Percentiles rank a stretch among this genome's conserved stretches.
These are phyloP conservation scores for Ips typographus DNA, from an alignment of 1,140 invertebrate genomes.

Conservation along the genomic window DNA sequence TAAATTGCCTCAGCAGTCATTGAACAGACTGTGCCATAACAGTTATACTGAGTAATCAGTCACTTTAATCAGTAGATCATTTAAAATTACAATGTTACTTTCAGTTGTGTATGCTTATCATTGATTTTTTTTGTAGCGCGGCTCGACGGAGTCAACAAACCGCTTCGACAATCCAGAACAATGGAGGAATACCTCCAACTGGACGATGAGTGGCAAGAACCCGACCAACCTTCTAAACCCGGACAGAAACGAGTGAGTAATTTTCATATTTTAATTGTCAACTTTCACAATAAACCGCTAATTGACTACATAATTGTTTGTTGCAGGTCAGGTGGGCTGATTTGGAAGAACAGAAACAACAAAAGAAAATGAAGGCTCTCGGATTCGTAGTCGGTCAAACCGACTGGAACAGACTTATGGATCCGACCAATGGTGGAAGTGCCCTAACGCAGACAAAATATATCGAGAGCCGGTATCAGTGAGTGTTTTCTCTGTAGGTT, in stretches of 20 bases:
- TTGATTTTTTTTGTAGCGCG: conserved; percentile 68
- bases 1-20: too few species aligned
- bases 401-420: conserved; percentile 92
- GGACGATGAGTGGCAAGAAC: conserved; percentile 72
- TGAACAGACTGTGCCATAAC: too few species aligned
- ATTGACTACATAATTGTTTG: not conserved
- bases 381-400: conserved; percentile 95
- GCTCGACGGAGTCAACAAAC: conserved; percentile 77
- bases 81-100: too few species aligned
- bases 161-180: conserved; percentile 58
- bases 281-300: not conserved
- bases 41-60: too few species aligned
- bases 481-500: not conserved
- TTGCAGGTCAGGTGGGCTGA: conserved; percentile 94
- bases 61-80: too few species aligned
- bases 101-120: too few species aligned
- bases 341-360: conserved; percentile 85
- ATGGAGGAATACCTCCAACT: conserved; percentile 92
- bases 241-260: conserved; percentile 83
- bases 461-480: conserved; percentile 63
- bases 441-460: conserved; percentile 94
- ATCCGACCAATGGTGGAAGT: conserved; percentile 82
- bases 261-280: conserved; percentile 28
- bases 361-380: conserved; percentile 87
- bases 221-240: conserved; percentile 60